Base-by-base conservation (phyloP, 2,113 vertebrate genomes). In the Channa argus region DNA sequence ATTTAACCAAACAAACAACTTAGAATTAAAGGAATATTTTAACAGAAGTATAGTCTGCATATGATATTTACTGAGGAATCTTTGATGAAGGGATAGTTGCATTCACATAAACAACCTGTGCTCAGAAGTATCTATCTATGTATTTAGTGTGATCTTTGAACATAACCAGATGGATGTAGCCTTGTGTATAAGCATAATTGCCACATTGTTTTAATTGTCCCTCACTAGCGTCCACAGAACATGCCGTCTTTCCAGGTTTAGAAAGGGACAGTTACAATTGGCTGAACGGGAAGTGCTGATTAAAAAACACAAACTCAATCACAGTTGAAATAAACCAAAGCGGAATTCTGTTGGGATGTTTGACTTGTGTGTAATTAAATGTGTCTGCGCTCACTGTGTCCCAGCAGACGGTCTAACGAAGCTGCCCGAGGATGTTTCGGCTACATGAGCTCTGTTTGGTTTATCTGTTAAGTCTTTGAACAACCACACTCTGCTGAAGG, bases 231-330 rank as follows among this genome's bases (percentile, higher is more conserved):
- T 45, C 33, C 15, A 4, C 9, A 44, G 5, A 6, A 66, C 39
- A n/a, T 33, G 64, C 8, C 45, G 49, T 8, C n/a, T 13, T 49
- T 3, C 0, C 11, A 36, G 15, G 36, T 39, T 71, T 61, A 15
- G 45, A 46, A 51, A 43, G 38, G 74, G 33, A 38, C 12, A 10
- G 60, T 2, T n/a, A 37, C 56, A 63, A 56, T 56, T 39, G 14
- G 24, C 52, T 2, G 6, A 51, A 8, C 44, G 36, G 7, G 58
- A 2, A 39, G 8, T 7, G 43, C 6, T 11, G 46, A 0, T 24
- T 59, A 49, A 50, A 51, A 51, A 79, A 76, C 2, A 43, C 50
- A 58, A 59, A 74, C 60, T 61, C 66, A 63, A 52, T 68, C 68
- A 68, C 52, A 58, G 36, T 14, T 41, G 59, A 53, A 51, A 7